Evolutionary conservation across 2,797 vertebrate species (phyloP).

Genomic region (Pangasius mekongensis): DNA sequence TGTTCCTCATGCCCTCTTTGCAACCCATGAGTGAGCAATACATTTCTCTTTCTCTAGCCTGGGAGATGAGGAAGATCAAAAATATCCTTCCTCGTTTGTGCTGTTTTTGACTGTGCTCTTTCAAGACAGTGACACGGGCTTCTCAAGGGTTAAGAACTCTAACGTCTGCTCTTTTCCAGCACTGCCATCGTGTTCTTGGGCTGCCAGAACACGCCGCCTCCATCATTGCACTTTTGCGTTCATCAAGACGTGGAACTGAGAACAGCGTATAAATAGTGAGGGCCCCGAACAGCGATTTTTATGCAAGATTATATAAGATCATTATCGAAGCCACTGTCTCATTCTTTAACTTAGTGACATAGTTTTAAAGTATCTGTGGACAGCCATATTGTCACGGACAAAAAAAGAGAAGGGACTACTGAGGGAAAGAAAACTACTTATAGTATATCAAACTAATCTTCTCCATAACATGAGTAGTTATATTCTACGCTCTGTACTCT

Average conservation of each 20-base stretch:
- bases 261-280: neutral
- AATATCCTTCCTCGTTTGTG: neutral
- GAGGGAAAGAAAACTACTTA: neutral
- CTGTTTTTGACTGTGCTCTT: neutral
- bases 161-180: constrained; percentile 6
- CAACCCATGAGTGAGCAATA: neutral
- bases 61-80: neutral
- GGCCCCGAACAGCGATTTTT: neutral
- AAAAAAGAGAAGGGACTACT: neutral
- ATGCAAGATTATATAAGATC: neutral
- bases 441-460: neutral
- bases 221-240: constrained; percentile 16
- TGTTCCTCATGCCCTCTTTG: no score
- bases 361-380: neutral
- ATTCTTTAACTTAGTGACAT: neutral
- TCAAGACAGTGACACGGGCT: neutral
- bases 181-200: neutral
- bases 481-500: neutral
- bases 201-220: constrained; percentile 5
- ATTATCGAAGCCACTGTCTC: neutral
- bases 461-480: neutral
- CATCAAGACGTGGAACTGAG: constrained; percentile 12
- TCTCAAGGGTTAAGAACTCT: neutral
- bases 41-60: neutral
- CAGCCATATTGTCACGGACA: neutral